phyloP scores from a whole-genome alignment of 2,113 vertebrate genomes.

The Psittacara wagleri region DNA sequence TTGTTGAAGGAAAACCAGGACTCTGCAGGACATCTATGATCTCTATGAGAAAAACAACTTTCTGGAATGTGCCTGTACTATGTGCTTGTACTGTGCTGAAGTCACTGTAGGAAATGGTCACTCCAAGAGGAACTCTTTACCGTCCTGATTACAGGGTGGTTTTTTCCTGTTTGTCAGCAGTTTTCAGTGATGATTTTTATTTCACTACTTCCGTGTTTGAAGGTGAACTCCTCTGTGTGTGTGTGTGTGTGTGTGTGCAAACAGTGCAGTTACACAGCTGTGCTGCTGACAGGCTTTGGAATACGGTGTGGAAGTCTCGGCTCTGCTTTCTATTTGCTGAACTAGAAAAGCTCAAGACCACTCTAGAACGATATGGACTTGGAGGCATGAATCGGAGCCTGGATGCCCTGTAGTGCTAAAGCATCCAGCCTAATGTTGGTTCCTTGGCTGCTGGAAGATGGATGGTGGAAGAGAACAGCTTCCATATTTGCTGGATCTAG shows the following conservation, averaged over 20 bases:
- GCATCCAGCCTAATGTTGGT: background rate
- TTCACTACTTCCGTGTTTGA: background rate
- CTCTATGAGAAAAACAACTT: conserved; percentile 41
- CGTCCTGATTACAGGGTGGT: background rate
- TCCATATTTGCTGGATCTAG: background rate
- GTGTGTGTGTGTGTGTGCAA: background rate
- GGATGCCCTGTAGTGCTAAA: background rate
- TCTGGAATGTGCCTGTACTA: background rate
- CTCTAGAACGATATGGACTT: background rate
- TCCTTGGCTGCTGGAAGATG: background rate
- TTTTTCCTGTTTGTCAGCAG: background rate
- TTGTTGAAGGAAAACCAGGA: background rate
- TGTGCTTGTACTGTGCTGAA: background rate
- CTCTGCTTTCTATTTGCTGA: background rate
- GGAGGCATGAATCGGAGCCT: background rate
- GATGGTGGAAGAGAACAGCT: background rate
- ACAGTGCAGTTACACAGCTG: background rate
- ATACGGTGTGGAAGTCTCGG: background rate
- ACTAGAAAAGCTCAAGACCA: background rate
- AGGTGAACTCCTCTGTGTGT: background rate
- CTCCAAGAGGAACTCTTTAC: background rate
- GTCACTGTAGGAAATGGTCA: background rate
- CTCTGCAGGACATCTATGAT: conserved; percentile 17
- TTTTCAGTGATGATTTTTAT: background rate
- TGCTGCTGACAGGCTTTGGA: background rate